Evolutionary conservation across 2,888 invertebrate genomes (phyloP), one percentile per base, ranked within the genome.

Genomic region (Rhyacophila evoluta): DNA sequence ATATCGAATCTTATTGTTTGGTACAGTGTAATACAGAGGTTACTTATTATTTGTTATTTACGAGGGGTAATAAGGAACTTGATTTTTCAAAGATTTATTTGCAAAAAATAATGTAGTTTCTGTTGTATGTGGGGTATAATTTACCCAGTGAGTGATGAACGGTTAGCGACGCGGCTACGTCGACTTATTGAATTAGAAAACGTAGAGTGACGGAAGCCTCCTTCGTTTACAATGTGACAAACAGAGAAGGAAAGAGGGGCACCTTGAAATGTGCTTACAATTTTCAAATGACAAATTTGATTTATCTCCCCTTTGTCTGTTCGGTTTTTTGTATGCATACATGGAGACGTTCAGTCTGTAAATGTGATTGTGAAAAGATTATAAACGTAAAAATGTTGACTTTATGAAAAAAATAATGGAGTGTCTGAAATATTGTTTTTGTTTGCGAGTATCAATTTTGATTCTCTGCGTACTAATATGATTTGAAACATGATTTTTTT

Each of bases 211-310:
- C 55, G 25, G 55, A 55, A 55, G 55, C 55, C 55, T 55, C 55
- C 10, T 55, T 55, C 25, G 19, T 55, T 55, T 55, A 55, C 19
- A 55, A 19, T 19, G 55, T 55, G 55, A 19, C 55, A 55, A 55
- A 55, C 55, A 55, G 55, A 55, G 55, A 25, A 19, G 19, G 25
- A 55, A 41, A 12, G 55, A 55, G 25, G n/a, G 55, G 55, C 55
- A 55, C 55, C 55, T 55, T 55, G 55, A 55, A 55, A 55, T 55
- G 55, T 55, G 55, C 55, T 19, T 55, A 55, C 55, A 55, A 55
- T 55, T 55, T 55, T 55, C 55, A 55, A 55, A 55, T 55, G 55
- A 55, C 55, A 55, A 55, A 55, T 55, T 55, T 55, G 55, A 55
- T 55, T 55, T 55, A 25, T 55, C 55, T 55, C 55, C 19, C 12